Conservation (phyloP, 2,113 vertebrate species). For the Rhea pennata region DNA sequence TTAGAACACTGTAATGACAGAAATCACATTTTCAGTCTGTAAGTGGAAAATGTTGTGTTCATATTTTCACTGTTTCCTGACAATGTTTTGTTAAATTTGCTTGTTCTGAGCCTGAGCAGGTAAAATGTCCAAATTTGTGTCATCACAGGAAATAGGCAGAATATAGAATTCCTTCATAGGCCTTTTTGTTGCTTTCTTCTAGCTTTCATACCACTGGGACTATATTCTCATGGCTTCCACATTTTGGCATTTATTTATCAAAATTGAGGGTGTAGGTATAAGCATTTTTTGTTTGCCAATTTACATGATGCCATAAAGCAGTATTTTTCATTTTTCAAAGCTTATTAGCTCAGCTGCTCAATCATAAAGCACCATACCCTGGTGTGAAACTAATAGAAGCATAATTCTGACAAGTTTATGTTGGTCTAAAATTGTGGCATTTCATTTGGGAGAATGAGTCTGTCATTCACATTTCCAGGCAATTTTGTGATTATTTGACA, state of each 20-base stretch:
- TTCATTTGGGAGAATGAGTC: slow-evolving; percentile 39
- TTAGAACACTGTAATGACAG: not conserved
- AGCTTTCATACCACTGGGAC: not conserved
- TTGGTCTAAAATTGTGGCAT: slow-evolving; percentile 63
- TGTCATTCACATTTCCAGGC: slow-evolving; percentile 34
- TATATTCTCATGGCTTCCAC: slow-evolving; percentile 21
- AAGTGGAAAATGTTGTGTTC: not conserved
- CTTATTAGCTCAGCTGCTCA: slow-evolving; percentile 76
- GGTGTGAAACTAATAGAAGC: slow-evolving; percentile 57
- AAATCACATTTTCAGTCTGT: not conserved
- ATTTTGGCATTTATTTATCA: slow-evolving; percentile 61
- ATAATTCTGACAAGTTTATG: slow-evolving; percentile 68
- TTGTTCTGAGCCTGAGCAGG: slow-evolving; percentile 23
- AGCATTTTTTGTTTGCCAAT: slow-evolving; percentile 48
- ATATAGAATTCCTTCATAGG: not conserved
- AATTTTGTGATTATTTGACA: slow-evolving; percentile 32
- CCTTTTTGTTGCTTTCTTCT: not conserved
- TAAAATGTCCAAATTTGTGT: slow-evolving; percentile 42
- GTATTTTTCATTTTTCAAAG: slow-evolving; percentile 71
- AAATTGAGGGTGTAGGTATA: slow-evolving; percentile 32
- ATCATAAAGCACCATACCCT: slow-evolving; percentile 72
- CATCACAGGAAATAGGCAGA: slow-evolving; percentile 7
- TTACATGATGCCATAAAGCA: slow-evolving; percentile 72
- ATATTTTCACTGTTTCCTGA: not conserved
- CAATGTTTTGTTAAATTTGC: slow-evolving; percentile 47